Conservation (phyloP, 2,888 invertebrate genomes). For the Schizaphis graminum region DNA sequence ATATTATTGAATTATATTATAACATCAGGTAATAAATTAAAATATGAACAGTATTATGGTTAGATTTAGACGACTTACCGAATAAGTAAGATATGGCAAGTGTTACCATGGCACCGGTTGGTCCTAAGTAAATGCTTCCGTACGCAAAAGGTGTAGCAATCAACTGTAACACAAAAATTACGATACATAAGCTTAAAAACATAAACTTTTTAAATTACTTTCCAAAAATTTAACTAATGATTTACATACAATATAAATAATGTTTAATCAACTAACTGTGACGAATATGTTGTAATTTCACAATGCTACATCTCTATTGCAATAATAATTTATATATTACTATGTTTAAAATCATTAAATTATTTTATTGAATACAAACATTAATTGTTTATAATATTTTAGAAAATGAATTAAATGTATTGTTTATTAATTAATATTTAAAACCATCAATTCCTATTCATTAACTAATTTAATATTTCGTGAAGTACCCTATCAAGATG, state of each 20-base stretch:
- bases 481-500: neutral
- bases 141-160: slow-evolving; percentile 88
- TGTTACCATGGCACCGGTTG: slow-evolving; percentile 88
- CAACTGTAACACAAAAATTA: slow-evolving; percentile 73
- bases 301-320: neutral
- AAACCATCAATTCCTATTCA: neutral
- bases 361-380: neutral
- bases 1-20: neutral
- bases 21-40: neutral
- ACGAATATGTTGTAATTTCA: neutral
- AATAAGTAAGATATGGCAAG: slow-evolving; percentile 91
- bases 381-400: neutral
- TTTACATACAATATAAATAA: no score
- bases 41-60: neutral
- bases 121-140: slow-evolving; percentile 86
- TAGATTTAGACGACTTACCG: slow-evolving; percentile 74
- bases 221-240: neutral
- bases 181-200: neutral
- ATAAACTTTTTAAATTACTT: neutral
- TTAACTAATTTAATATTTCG: neutral
- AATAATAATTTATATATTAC: neutral
- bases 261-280: neutral
- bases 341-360: neutral
- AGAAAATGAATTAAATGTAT: neutral
- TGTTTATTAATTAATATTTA: neutral